Evolutionary conservation across 2,113 vertebrate genomes (phyloP).

Genomic region (Eretmochelys imbricata): DNA sequence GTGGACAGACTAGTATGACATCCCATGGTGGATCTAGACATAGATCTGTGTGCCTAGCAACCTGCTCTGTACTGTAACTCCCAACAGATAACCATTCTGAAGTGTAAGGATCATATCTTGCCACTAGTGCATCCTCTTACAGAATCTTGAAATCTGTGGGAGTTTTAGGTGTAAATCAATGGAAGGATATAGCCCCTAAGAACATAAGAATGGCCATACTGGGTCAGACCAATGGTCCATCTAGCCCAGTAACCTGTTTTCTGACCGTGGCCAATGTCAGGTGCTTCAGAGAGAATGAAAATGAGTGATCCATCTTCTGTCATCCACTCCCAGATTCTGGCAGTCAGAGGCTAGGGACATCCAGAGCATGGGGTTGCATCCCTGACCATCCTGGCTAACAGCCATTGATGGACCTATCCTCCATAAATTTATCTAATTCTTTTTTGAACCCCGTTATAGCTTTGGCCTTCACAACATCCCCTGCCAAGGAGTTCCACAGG

Average conservation of each 20-base stretch:
- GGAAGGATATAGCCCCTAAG: neutral
- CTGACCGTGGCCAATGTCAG: neutral
- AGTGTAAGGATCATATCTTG: neutral
- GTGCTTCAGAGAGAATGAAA: neutral
- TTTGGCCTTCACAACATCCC: neutral
- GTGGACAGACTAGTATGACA: neutral
- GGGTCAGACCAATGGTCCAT: neutral
- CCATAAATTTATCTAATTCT: neutral
- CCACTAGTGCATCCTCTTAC: neutral
- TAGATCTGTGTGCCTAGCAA: conserved; percentile 41
- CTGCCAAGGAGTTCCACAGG: neutral
- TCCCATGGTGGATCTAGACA: conserved; percentile 35
- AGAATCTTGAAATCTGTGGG: neutral
- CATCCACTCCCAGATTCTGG: too few relatives aligned
- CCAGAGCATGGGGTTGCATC: neutral
- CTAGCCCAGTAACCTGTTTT: neutral
- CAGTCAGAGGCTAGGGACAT: neutral
- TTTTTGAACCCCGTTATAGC: neutral
- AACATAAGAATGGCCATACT: neutral
- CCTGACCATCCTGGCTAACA: neutral
- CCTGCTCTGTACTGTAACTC: conserved; percentile 20
- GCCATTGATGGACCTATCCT: neutral
- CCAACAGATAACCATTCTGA: neutral
- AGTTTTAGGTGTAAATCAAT: neutral
- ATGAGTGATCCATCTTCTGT: neutral